Base-by-base conservation (phyloP, 1,140 invertebrate species). In the Archivesica marissinica region DNA sequence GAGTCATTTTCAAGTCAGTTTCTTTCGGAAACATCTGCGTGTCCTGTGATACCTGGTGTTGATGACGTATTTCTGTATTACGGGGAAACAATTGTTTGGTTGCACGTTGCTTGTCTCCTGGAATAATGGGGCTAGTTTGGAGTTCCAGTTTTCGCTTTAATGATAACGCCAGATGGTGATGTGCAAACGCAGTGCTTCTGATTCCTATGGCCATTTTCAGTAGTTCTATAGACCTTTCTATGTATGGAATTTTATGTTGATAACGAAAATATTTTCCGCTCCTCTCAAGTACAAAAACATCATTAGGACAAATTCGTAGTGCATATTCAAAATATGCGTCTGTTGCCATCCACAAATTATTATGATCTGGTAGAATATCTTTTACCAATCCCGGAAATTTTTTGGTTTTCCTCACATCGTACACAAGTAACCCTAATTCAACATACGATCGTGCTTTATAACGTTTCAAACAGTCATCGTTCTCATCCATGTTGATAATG, bases 151-250 rank as follows among this genome's bases (percentile, higher is more conserved):
- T 25, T 59, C 25, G 3, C 33, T 59, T 59, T 6, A 28, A 28
- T 9, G 54, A 59, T 11, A 47, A 28, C 3, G 66, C 66, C 13
- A 70, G 39, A 70, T 70, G 66, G 47, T 70, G 66, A 25, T 70
- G 17, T 11, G 17, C 20, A 15, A 38, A 47, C n/a, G 66, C 44
- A 1, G 39, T 41, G 3, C 20, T n/a, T 70, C 17, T 44, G 13
- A 41, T 70, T 41, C 25, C 17, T 23, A 47, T 70, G 11, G 66
- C 66, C 28, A 25, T 47, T 9, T 25, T 20, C 0, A 41, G 25
- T 25, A 70, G 38, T 28, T 44, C 4, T 11, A 70, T 70, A 3
- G 38, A 41, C 13, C 23, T 9, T 2, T 30, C 54, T n/a, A n/a
- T n/a, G n/a, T n/a, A n/a, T 7, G 6, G 6, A 41, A 9, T 70